These are phyloP conservation scores for Lypha dubia DNA, from an alignment of 2,888 invertebrate species.

Conservation along the genomic window DNA sequence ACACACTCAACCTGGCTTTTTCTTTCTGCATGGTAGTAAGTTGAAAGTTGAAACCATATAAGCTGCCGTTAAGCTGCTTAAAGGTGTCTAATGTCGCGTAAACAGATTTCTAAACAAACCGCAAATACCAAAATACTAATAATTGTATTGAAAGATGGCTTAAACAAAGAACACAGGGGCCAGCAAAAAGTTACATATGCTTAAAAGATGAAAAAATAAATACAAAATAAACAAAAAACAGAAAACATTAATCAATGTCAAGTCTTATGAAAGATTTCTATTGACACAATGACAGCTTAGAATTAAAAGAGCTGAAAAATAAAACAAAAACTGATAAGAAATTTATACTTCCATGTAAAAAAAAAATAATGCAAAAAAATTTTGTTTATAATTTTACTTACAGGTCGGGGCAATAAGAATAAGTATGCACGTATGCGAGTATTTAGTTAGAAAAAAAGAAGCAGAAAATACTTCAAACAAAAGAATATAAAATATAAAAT, in stretches of 20 bases:
- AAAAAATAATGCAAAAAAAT: constrained; percentile 17
- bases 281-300: constrained; percentile 70
- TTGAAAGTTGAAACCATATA: constrained; percentile 7
- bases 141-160: not conserved
- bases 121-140: constrained; percentile 28
- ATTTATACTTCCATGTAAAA: not conserved
- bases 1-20: too few relatives aligned
- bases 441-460: constrained; percentile 16
- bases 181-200: not conserved
- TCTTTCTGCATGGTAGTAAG: too few relatives aligned
- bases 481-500: not conserved
- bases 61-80: constrained; percentile 59
- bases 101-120: not conserved
- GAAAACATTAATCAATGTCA: constrained; percentile 70
- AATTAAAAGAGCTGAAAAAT: constrained; percentile 40
- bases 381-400: constrained; percentile 11
- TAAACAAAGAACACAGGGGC: not conserved
- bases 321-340: constrained; percentile 29
- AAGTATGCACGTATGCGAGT: not conserved
- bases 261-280: constrained; percentile 65
- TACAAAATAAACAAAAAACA: not conserved
- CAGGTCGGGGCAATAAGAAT: not conserved
- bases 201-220: constrained; percentile 17
- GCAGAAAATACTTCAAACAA: not conserved
- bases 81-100: constrained; percentile 52